These are phyloP conservation scores for Campoplex capitator DNA, from an alignment of 2,888 invertebrate genomes.

Conservation along the genomic window DNA sequence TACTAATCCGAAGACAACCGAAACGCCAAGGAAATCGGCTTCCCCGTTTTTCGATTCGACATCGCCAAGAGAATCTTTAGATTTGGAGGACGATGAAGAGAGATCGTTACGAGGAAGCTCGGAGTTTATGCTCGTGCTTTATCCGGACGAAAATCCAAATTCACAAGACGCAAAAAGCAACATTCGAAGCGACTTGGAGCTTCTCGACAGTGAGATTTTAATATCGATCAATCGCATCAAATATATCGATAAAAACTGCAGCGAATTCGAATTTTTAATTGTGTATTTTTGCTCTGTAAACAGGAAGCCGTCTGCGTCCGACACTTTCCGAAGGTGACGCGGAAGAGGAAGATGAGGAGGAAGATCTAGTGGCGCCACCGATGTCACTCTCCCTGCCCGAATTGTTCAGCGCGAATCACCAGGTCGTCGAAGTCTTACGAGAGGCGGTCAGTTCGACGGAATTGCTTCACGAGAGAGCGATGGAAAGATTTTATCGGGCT, in stretches of 20 bases:
- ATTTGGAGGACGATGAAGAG: conserved; percentile 78
- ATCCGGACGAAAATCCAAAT: conserved; percentile 86
- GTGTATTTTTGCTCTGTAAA: not conserved
- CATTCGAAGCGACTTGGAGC: conserved; percentile 40
- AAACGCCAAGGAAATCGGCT: conserved; percentile 6
- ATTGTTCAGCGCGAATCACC: conserved; percentile 87
- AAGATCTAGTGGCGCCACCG: conserved; percentile 91
- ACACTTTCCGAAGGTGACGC: conserved; percentile 62
- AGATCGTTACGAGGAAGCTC: conserved; percentile 88
- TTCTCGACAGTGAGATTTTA: conserved; percentile 57
- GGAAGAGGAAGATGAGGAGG: conserved; percentile 83
- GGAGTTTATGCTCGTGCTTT: conserved; percentile 93
- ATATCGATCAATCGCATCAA: not conserved
- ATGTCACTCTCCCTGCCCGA: conserved; percentile 94
- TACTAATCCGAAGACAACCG: conserved; percentile 32
- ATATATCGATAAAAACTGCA: not conserved
- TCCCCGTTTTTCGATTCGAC: conserved; percentile 46
- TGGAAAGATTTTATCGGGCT: conserved; percentile 93
- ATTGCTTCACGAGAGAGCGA: conserved; percentile 92
- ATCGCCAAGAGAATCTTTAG: conserved; percentile 69
- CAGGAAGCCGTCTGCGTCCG: conserved; percentile 56
- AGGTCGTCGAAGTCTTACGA: conserved; percentile 86
- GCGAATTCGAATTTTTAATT: not conserved
- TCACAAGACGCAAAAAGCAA: conserved; percentile 20
- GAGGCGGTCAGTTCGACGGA: conserved; percentile 93